phyloP scores from a whole-genome alignment of 35 echinoderm and acorn worm genomes.

The Apostichopus parvimensis region DNA sequence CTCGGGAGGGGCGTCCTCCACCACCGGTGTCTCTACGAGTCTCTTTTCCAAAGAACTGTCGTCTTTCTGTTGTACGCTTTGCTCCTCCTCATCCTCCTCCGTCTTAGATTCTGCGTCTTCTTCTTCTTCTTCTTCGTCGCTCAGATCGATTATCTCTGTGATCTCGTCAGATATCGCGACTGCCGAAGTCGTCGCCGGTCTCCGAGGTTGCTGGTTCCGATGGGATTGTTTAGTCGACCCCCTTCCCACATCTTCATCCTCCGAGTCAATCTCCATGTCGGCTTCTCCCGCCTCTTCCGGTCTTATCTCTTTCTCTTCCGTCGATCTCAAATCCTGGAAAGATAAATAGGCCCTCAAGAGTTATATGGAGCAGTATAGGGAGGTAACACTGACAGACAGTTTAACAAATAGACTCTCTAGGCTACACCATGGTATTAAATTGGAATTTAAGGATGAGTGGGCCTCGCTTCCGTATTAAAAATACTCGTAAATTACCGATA shows the following conservation, averaged over 20 bases:
- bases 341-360: background rate
- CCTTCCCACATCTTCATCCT: constrained; percentile 67
- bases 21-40: background rate
- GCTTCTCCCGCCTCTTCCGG: constrained; percentile 80
- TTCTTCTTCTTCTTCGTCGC: constrained; percentile 34
- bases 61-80: background rate
- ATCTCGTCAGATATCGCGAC: background rate
- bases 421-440: too few relatives aligned
- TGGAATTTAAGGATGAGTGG: too few relatives aligned
- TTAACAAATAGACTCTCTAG: too few relatives aligned
- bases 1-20: background rate
- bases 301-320: constrained; percentile 74
- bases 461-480: too few relatives aligned
- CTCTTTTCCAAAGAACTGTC: background rate
- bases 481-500: too few relatives aligned
- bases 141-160: background rate
- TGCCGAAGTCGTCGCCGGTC: background rate
- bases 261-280: constrained; percentile 84
- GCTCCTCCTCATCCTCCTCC: background rate
- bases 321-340: background rate
- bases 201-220: background rate
- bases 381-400: too few relatives aligned
- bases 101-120: background rate
- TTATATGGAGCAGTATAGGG: too few relatives aligned
- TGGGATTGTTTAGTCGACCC: background rate